Evolutionary conservation across 2,113 vertebrate genomes (phyloP).

Genomic region (Coregonus clupeaformis): DNA sequence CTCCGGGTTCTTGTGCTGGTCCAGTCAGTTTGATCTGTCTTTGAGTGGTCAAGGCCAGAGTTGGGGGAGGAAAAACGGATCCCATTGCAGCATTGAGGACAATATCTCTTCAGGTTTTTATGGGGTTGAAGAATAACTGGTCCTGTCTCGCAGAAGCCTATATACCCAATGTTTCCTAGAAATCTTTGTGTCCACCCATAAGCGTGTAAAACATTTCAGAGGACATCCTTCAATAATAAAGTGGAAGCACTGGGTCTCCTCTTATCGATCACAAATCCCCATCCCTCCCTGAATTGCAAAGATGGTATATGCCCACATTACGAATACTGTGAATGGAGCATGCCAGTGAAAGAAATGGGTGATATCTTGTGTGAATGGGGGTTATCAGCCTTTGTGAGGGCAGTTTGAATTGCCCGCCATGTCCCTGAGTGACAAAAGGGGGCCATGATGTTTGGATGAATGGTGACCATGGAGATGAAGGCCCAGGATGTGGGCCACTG

Average conservation of each 20-base stretch:
- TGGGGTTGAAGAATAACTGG: background rate
- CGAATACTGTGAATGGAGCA: conserved; percentile 45
- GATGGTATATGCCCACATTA: conserved; percentile 45
- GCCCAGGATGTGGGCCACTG: conserved; percentile 64
- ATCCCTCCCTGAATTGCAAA: conserved; percentile 6
- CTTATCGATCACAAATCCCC: conserved; percentile 23
- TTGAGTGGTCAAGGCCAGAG: background rate
- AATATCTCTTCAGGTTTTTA: too few relatives aligned
- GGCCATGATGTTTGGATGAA: conserved; percentile 45
- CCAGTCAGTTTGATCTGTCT: background rate
- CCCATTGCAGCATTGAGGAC: background rate
- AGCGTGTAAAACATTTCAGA: background rate
- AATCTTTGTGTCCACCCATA: background rate
- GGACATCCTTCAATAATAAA: conserved; percentile 40
- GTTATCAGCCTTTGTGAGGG: conserved; percentile 27
- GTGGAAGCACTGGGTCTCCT: conserved; percentile 28
- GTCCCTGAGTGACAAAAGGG: conserved; percentile 37
- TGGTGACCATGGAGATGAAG: conserved; percentile 64
- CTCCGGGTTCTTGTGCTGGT: background rate
- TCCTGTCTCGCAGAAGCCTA: conserved; percentile 40
- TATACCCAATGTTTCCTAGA: background rate
- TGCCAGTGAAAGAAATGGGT: conserved; percentile 27
- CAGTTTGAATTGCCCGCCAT: conserved; percentile 46
- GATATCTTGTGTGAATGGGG: conserved; percentile 37
- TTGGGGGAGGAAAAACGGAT: background rate